Percentiles rank a stretch among this genome's conserved stretches.
These are phyloP conservation scores for Drosophila monieri DNA, from an alignment of 2,888 invertebrate genomes.

Conservation along the genomic window DNA sequence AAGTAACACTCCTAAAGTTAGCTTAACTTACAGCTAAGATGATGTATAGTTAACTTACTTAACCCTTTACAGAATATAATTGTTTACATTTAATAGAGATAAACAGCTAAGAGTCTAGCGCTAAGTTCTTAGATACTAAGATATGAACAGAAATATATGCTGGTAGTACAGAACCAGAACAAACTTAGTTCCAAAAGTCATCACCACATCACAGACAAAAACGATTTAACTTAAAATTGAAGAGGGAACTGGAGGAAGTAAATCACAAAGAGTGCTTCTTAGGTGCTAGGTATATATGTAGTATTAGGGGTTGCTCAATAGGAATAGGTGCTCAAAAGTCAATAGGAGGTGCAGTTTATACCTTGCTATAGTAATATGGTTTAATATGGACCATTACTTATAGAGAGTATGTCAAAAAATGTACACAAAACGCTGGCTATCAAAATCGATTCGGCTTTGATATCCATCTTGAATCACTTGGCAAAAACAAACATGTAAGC, in stretches of 20 bases:
- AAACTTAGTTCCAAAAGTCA: conserved; percentile 69
- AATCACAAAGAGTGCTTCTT: conserved; percentile 66
- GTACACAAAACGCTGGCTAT: conserved; percentile 50
- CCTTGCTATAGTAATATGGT: conserved; percentile 61
- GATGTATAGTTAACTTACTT: conserved; percentile 63
- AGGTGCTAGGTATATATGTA: conserved; percentile 47
- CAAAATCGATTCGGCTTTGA: conserved; percentile 25
- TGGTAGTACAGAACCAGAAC: conserved; percentile 63
- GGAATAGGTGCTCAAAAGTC: conserved; percentile 69
- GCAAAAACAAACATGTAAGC: conserved; percentile 80
- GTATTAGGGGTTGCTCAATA: conserved; percentile 64
- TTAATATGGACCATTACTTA: conserved; percentile 60
- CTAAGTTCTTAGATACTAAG: conserved; percentile 63
- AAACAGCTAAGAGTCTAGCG: conserved; percentile 49
- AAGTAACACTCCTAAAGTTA: conserved; percentile 15
- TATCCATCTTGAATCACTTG: conserved; percentile 37
- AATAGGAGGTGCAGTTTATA: conserved; percentile 68
- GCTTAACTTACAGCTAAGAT: conserved; percentile 38
- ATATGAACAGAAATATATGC: conserved; percentile 21
- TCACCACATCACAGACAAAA: conserved; percentile 81
- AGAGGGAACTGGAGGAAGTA: conserved; percentile 26
- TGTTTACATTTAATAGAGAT: conserved; percentile 6
- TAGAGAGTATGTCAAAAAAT: conserved; percentile 46
- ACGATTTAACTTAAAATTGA: conserved; percentile 38
- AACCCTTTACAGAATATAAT: conserved; percentile 32